phyloP scores from a whole-genome alignment of 1,140 invertebrate species.

The Brachionus plicatilis region DNA sequence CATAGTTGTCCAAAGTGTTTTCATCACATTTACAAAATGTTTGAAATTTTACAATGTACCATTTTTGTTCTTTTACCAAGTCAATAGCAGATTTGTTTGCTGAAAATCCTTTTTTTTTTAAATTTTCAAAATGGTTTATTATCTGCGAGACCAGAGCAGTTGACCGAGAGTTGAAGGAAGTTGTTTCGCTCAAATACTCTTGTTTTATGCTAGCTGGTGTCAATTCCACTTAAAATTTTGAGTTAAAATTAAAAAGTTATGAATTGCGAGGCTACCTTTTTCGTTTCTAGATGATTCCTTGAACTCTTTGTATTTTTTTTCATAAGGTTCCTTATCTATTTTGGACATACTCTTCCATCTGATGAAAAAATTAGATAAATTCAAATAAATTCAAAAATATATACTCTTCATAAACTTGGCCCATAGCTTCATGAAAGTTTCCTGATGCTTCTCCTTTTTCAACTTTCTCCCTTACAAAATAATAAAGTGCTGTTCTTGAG shows the following conservation, averaged over 20 bases:
- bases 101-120: neutral
- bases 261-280: neutral
- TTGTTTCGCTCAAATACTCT: neutral
- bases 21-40: constrained; percentile 32
- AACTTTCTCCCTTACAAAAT: neutral
- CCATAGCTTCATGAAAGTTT: neutral
- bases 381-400: neutral
- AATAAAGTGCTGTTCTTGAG: neutral
- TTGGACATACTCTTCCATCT: constrained; percentile 3
- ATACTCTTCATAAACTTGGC: neutral
- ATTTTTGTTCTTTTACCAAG: constrained; percentile 14
- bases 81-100: neutral
- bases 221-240: neutral
- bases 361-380: neutral
- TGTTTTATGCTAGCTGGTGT: neutral
- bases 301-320: neutral
- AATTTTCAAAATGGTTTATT: neutral
- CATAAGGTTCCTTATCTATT: constrained; percentile 1
- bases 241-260: neutral
- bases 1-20: constrained; percentile 2
- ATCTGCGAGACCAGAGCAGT: neutral
- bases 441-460: neutral
- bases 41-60: constrained; percentile 36
- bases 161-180: neutral
- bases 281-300: neutral